Evolutionary conservation across 1,140 invertebrate genomes (phyloP).

Genomic region (Drosophila mayri): DNA sequence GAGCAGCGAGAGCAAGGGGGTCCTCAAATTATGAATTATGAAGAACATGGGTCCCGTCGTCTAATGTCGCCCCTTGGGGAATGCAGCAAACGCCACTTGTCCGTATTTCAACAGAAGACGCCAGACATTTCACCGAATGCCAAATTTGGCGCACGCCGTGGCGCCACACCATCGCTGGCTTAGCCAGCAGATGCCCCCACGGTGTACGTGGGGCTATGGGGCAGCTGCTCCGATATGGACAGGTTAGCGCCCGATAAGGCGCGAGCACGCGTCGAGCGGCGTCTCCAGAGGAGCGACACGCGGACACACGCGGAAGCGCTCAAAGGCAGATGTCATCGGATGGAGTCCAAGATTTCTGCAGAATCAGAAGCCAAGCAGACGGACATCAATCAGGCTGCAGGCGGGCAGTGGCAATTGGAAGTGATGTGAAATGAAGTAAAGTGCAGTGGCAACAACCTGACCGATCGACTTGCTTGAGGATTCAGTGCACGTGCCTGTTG

Average conservation of each 20-base stretch:
- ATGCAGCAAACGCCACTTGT: conserved; percentile 48
- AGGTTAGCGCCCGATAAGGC: conserved; percentile 80
- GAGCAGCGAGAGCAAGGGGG: not conserved
- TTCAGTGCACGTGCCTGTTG: conserved; percentile 71
- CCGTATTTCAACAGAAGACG: conserved; percentile 42
- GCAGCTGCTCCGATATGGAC: conserved; percentile 74
- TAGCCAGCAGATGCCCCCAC: conserved; percentile 27
- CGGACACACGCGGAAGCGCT: conserved; percentile 75
- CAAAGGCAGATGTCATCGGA: conserved; percentile 70
- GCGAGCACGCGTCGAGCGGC: conserved; percentile 63
- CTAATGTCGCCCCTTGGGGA: conserved; percentile 60
- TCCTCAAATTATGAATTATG: conserved; percentile 39
- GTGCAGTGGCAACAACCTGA: conserved; percentile 23
- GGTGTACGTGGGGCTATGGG: conserved; percentile 42
- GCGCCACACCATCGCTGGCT: conserved; percentile 68
- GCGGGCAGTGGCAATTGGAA: conserved; percentile 40
- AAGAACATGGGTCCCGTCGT: conserved; percentile 36
- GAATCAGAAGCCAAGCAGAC: conserved; percentile 43
- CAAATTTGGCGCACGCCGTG: conserved; percentile 79
- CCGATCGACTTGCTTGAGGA: conserved; percentile 50
- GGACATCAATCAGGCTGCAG: conserved; percentile 69
- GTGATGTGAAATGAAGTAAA: conserved; percentile 27
- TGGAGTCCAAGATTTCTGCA: conserved; percentile 51
- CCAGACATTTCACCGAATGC: conserved; percentile 75
- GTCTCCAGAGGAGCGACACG: conserved; percentile 68